Evolutionary conservation across 2,888 invertebrate species (phyloP).

Genomic region (Aleiodes testaceus): DNA sequence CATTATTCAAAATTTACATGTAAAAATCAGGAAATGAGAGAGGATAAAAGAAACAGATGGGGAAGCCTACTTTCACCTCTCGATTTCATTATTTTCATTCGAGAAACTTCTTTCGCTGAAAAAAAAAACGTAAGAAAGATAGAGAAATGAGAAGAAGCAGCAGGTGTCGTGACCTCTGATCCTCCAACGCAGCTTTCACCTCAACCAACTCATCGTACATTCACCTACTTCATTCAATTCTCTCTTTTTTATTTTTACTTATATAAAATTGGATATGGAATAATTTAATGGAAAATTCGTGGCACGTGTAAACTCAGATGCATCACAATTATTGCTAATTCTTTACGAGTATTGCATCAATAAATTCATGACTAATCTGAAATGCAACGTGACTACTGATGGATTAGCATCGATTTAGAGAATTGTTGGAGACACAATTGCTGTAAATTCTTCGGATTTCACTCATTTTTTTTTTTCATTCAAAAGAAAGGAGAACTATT

Average conservation of each 20-base stretch:
- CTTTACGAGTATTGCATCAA: no score
- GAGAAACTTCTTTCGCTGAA: no score
- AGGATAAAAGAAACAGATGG: not conserved
- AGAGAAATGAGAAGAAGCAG: constrained; percentile 15
- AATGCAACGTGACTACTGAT: no score
- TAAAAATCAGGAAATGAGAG: not conserved
- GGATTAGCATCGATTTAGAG: no score
- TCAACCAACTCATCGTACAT: constrained; percentile 31
- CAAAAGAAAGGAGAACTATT: not conserved
- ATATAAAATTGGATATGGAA: not conserved
- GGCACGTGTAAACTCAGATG: not conserved
- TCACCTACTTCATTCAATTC: constrained; percentile 27
- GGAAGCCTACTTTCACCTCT: constrained; percentile 36
- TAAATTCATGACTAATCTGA: no score
- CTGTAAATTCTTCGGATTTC: no score
- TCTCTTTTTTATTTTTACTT: not conserved
- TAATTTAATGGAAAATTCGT: not conserved
- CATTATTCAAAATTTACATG: not conserved
- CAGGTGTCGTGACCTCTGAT: constrained; percentile 56
- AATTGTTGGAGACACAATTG: no score
- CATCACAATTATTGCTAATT: no score
- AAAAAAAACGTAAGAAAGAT: not conserved
- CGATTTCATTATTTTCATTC: constrained; percentile 29
- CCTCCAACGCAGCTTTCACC: constrained; percentile 52
- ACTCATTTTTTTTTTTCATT: no score